These are phyloP conservation scores for Athalia cordata DNA, from an alignment of 2,888 invertebrate species.

Conservation along the genomic window DNA sequence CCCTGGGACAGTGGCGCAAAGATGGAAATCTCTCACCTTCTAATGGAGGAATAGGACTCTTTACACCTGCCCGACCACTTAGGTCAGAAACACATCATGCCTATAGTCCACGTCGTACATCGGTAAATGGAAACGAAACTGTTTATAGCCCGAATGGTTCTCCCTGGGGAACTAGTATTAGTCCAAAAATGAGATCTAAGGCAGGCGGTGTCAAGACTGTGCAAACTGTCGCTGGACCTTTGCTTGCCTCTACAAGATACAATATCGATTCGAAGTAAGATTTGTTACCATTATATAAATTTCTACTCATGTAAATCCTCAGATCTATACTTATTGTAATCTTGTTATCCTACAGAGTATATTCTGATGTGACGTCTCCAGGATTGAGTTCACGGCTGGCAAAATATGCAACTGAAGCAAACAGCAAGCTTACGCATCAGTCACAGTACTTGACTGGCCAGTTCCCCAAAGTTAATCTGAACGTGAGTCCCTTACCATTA, in stretches of 20 bases:
- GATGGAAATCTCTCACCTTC: conserved; percentile 46
- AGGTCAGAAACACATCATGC: conserved; percentile 49
- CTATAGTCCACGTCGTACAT: conserved; percentile 51
- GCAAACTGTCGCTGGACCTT: conserved; percentile 71
- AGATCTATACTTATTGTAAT: conserved; percentile 25
- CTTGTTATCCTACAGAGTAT: conserved; percentile 56
- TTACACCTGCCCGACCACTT: conserved; percentile 28
- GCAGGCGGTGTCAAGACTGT: conserved; percentile 62
- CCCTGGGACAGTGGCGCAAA: conserved; percentile 53
- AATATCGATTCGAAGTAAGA: conserved; percentile 74
- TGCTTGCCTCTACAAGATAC: conserved; percentile 73
- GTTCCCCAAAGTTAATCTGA: conserved; percentile 69
- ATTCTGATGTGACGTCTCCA: conserved; percentile 67
- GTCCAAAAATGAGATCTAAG: conserved; percentile 63
- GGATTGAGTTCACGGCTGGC: conserved; percentile 66
- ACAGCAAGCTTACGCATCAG: conserved; percentile 64
- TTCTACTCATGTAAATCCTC: background rate
- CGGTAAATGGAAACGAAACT: conserved; percentile 53
- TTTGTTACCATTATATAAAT: no score
- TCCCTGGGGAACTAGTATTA: conserved; percentile 64
- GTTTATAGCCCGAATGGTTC: conserved; percentile 60
- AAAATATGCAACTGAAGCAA: conserved; percentile 69
- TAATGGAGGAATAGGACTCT: conserved; percentile 55
- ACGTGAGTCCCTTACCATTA: conserved; percentile 64
- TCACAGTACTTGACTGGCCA: conserved; percentile 68